Conservation (phyloP, 2,797 vertebrate species). For the Microctenopoma lineatum region DNA sequence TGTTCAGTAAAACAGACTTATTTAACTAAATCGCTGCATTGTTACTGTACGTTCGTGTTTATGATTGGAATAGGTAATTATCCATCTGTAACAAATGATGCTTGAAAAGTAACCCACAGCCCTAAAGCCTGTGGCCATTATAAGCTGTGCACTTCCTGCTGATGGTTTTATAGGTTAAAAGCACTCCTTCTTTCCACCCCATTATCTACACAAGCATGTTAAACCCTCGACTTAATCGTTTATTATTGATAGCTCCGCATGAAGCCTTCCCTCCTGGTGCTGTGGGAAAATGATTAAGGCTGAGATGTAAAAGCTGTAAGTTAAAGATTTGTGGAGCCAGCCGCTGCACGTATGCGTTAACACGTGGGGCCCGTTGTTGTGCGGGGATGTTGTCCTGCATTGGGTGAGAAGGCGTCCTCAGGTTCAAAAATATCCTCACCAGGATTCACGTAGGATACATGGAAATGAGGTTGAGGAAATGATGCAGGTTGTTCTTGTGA, state of each 20-base stretch:
- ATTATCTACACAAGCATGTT: constrained; percentile 70
- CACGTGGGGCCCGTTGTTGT: background rate
- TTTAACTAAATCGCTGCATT: background rate
- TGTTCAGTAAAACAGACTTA: background rate
- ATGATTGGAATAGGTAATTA: constrained; percentile 11
- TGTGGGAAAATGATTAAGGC: constrained; percentile 54
- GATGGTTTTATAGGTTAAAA: constrained; percentile 62
- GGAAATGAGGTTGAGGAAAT: too few species aligned
- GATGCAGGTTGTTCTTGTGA: too few species aligned
- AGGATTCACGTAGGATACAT: too few species aligned
- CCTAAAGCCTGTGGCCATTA: constrained; percentile 40
- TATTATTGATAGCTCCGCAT: constrained; percentile 74
- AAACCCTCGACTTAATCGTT: constrained; percentile 63
- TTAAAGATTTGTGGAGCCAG: constrained; percentile 37
- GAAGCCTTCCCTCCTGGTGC: constrained; percentile 42
- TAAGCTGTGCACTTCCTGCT: constrained; percentile 34
- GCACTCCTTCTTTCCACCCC: constrained; percentile 62
- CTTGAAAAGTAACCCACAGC: constrained; percentile 17
- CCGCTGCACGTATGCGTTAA: constrained; percentile 3
- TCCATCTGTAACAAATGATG: constrained; percentile 1
- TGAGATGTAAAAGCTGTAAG: constrained; percentile 58
- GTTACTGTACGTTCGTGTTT: background rate
- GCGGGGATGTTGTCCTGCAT: constrained; percentile 1
- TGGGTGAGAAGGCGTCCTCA: too few species aligned
- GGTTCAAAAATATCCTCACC: too few species aligned